Evolutionary conservation across 2,113 vertebrate genomes (phyloP).

Genomic region (Struthio camelus): DNA sequence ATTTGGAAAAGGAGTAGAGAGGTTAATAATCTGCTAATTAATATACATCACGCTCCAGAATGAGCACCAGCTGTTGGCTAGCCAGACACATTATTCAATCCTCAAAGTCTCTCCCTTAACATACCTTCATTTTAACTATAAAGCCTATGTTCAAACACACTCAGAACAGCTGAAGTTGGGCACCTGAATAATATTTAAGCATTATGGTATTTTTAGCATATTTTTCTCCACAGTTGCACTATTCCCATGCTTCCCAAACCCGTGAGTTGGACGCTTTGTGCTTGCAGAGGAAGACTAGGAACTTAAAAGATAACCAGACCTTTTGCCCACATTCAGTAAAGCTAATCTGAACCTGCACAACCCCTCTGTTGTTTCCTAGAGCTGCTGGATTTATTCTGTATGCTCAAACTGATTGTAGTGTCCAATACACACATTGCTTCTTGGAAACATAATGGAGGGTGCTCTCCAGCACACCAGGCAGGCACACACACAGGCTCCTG

Average conservation of each 20-base stretch:
- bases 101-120: conserved; percentile 14
- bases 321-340: background rate
- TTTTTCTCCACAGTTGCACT: background rate
- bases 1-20: background rate
- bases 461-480: background rate
- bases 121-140: background rate
- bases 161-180: background rate
- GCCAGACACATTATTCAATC: conserved; percentile 18
- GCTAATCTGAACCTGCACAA: background rate
- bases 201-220: background rate
- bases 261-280: background rate
- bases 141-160: background rate
- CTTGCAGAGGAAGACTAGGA: background rate
- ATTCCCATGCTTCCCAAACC: background rate
- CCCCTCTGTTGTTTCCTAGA: background rate
- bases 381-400: background rate
- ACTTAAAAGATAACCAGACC: background rate
- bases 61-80: background rate
- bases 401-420: background rate
- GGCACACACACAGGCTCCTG: background rate
- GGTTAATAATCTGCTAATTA: background rate
- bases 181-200: background rate
- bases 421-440: background rate
- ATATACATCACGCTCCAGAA: background rate
- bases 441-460: background rate